Evolutionary conservation across 2,888 invertebrate genomes (phyloP), one percentile per base, ranked within the genome.

Genomic region (Nasonia oneida): DNA sequence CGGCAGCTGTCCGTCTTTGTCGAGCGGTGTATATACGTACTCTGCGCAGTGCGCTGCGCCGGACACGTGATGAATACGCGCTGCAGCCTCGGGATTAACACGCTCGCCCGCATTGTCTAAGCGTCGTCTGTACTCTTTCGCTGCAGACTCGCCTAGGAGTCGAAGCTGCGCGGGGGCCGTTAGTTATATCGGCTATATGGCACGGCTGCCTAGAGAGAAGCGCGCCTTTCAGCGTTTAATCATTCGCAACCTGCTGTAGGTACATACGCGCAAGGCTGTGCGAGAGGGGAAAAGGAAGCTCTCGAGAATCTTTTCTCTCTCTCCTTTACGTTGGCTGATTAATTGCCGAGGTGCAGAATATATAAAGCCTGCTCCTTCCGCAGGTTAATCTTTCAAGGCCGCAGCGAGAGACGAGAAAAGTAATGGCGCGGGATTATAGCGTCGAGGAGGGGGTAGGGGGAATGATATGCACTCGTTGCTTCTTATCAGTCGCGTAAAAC

Each of bases 1-100:
- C 73, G 73, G 42, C 42, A 42, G 42, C 39, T 73, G 73, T 73
- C 73, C 23, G 73, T 73, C 73, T 73, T 73, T 73, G 73, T 73
- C 42, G 73, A n/a, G 23, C 42, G 10, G 42, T 42, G 10, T 42
- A 42, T 57, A 5, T n/a, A 61, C 15, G 18, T n/a, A n/a, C 42
- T 10, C 29, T 29, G 29, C 29, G n/a, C 37, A 37, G 37, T 4
- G 23, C 12, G 23, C 67, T 67, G 67, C 67, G 33, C 1, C 15
- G 14, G 67, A 67, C 67, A 33, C 86, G 76, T 88, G 89, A 89
- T 90, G 88, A 90, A 89, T 90, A 88, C 85, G 87, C 87, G 87
- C 87, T 89, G 87, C 47, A 47, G 47, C 86, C 88, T 78, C 83
- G 90, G 89, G 89, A 90, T 90, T 90, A 79, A 67, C 78, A 47